Conservation (phyloP, 2,888 invertebrate species). For the Tuberolachnus salignus region DNA sequence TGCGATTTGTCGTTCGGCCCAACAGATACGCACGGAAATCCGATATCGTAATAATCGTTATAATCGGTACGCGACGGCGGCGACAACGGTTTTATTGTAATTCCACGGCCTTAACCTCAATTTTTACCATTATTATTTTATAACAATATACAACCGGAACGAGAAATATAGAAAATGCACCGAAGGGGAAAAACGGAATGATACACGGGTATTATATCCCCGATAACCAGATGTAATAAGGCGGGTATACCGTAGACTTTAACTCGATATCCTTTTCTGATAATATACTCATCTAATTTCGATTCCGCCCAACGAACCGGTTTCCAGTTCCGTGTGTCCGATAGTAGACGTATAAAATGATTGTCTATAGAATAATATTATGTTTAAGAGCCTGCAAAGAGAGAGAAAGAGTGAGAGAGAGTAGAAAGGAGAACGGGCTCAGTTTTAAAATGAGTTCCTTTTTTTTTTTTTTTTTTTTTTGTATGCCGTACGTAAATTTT, state of each 20-base stretch:
- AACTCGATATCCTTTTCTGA: slow-evolving; percentile 36
- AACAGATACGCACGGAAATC: no score
- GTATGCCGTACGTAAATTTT: slow-evolving; percentile 28
- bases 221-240: slow-evolving; percentile 14
- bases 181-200: slow-evolving; percentile 6
- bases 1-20: no score
- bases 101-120: no score
- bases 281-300: slow-evolving; percentile 47
- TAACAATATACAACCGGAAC: no score
- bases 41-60: no score
- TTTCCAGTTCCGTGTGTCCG: slow-evolving; percentile 42
- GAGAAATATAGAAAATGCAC: background rate
- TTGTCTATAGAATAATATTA: background rate
- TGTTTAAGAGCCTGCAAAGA: background rate
- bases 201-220: slow-evolving; percentile 9
- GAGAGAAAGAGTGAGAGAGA: slow-evolving; percentile 18
- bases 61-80: no score
- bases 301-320: slow-evolving; percentile 36
- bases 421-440: slow-evolving; percentile 24
- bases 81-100: no score
- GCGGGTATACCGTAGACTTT: background rate
- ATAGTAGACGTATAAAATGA: slow-evolving; percentile 38
- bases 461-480: slow-evolving; percentile 10
- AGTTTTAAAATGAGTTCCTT: slow-evolving; percentile 36
- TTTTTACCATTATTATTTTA: no score